Conservation (phyloP, 2,888 invertebrate species). For the Julus scanicus region DNA sequence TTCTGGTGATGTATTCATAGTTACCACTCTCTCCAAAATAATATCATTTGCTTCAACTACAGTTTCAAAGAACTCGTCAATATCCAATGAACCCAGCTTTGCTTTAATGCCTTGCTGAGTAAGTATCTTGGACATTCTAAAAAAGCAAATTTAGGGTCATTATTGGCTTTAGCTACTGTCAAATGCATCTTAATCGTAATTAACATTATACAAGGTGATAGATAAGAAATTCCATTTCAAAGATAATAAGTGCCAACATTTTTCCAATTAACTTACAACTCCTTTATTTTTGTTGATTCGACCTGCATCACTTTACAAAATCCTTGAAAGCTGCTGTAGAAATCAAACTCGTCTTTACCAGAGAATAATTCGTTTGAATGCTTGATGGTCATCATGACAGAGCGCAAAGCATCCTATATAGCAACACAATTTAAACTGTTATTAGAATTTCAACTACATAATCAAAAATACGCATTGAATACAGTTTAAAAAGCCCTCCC, state of each 20-base stretch:
- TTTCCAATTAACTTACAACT: constrained; percentile 67
- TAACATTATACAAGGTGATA: not conserved
- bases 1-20: constrained; percentile 61
- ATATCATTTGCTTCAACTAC: constrained; percentile 85
- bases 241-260: not conserved
- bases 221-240: constrained; percentile 60
- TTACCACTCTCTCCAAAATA: constrained; percentile 82
- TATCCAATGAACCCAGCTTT: constrained; percentile 71
- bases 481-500: too few relatives aligned
- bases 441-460: too few relatives aligned
- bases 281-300: constrained; percentile 75
- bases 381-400: constrained; percentile 76
- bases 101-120: constrained; percentile 71
- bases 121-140: constrained; percentile 71
- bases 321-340: constrained; percentile 80
- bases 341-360: constrained; percentile 75
- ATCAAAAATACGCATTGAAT: too few relatives aligned
- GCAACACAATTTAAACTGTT: not conserved
- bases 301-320: constrained; percentile 76
- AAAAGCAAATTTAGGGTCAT: constrained; percentile 49
- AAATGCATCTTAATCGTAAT: too few relatives aligned
- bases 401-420: constrained; percentile 75
- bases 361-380: constrained; percentile 78
- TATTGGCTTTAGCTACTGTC: too few relatives aligned
- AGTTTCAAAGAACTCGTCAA: constrained; percentile 79